Percentiles rank a stretch among this genome's conserved stretches.
These are phyloP conservation scores for Lasioglossum calceatum DNA, from an alignment of 2,888 invertebrate genomes.

Conservation along the genomic window DNA sequence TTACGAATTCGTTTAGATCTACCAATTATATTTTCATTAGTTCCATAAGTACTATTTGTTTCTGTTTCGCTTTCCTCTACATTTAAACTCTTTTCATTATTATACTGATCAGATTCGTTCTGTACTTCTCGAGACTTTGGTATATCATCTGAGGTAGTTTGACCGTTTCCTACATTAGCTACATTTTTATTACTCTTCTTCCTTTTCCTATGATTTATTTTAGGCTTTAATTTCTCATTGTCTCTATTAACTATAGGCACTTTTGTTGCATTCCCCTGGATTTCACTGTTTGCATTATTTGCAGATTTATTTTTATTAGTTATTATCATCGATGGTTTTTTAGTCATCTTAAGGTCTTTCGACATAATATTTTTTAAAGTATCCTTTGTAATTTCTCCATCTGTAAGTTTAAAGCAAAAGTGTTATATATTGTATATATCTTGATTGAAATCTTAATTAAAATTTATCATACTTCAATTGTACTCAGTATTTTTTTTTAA, in stretches of 20 bases:
- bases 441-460: neutral
- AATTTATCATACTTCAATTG: slow-evolving; percentile 2
- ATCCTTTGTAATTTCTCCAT: neutral
- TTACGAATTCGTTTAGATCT: slow-evolving; percentile 47
- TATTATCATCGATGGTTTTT: neutral
- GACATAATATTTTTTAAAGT: neutral
- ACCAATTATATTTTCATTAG: slow-evolving; percentile 23
- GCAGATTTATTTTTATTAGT: neutral
- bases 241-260: slow-evolving; percentile 39
- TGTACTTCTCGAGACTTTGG: slow-evolving; percentile 27
- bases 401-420: slow-evolving; percentile 28
- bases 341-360: neutral
- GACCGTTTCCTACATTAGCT: slow-evolving; percentile 16
- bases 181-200: neutral
- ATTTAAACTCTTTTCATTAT: neutral
- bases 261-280: slow-evolving; percentile 25
- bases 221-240: slow-evolving; percentile 18
- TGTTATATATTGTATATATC: neutral
- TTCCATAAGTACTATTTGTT: slow-evolving; percentile 1
- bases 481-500: neutral
- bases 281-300: slow-evolving; percentile 13
- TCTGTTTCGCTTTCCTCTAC: neutral
- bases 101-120: neutral
- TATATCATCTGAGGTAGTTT: slow-evolving; percentile 36
- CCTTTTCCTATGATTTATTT: neutral